Conservation (phyloP, 92 coral and sea anemone genomes). For the Epizoanthus illoricatus region DNA sequence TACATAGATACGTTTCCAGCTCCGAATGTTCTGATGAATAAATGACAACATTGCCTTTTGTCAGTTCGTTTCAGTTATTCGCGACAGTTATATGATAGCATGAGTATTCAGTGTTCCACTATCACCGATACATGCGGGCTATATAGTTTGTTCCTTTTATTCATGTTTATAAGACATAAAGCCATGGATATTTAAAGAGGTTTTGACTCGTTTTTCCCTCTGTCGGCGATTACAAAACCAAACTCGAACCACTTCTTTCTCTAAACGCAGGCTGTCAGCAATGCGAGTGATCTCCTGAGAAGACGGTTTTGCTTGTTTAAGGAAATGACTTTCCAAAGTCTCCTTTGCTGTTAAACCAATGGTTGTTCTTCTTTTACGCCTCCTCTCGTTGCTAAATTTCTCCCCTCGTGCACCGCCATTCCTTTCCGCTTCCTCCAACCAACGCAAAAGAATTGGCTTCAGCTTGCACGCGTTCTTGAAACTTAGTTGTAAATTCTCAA, state of each 20-base stretch:
- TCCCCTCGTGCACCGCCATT: constrained; percentile 83
- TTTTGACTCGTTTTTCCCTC: constrained; percentile 92
- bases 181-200: constrained; percentile 77
- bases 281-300: constrained; percentile 90
- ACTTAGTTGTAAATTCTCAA: constrained; percentile 73
- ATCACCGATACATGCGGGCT: background rate
- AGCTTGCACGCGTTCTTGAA: constrained; percentile 89
- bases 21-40: too few relatives aligned
- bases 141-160: constrained; percentile 13
- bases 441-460: constrained; percentile 83
- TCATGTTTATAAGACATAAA: constrained; percentile 64
- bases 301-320: constrained; percentile 95
- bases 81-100: too few relatives aligned
- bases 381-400: constrained; percentile 70
- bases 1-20: too few relatives aligned
- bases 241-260: constrained; percentile 95
- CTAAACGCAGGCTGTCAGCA: constrained; percentile 90
- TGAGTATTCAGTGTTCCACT: background rate
- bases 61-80: too few relatives aligned
- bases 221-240: constrained; percentile 99
- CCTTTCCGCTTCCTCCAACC: constrained; percentile 89
- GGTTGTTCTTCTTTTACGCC: constrained; percentile 91
- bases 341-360: constrained; percentile 97
- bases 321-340: constrained; percentile 85
- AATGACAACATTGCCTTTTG: too few relatives aligned